These are phyloP conservation scores for Cydia amplana DNA, from an alignment of 1,140 invertebrate genomes.

Conservation along the genomic window DNA sequence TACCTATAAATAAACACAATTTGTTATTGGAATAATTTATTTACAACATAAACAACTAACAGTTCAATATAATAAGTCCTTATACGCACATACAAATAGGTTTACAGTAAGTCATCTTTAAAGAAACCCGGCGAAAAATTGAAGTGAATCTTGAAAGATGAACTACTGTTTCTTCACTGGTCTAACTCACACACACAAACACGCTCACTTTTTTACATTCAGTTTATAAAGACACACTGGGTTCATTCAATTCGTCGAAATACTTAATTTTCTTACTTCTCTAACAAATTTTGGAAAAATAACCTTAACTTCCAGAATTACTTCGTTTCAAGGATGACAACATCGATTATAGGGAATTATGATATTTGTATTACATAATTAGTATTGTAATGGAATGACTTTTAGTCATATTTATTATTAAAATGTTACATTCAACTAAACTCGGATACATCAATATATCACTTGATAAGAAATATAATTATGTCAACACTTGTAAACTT, in stretches of 20 bases:
- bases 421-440: too few species aligned
- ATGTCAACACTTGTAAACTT: conserved; percentile 11
- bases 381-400: background rate
- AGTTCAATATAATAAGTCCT: conserved; percentile 48
- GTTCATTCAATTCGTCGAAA: background rate
- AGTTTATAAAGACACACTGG: conserved; percentile 3
- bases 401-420: background rate
- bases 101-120: conserved; percentile 36
- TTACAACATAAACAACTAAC: conserved; percentile 66
- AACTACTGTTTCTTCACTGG: background rate
- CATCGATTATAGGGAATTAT: background rate
- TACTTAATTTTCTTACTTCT: conserved; percentile 7
- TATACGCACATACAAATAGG: conserved; percentile 34
- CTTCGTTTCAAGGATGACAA: background rate
- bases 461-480: conserved; percentile 34
- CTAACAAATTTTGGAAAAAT: background rate
- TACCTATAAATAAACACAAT: conserved; percentile 33
- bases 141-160: background rate
- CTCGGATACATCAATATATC: conserved; percentile 35
- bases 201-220: conserved; percentile 18
- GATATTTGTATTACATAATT: background rate
- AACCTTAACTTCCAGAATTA: background rate
- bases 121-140: background rate
- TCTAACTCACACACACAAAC: background rate
- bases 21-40: conserved; percentile 65